Evolutionary conservation across 2,888 invertebrate genomes (phyloP).

Genomic region (Pogonocherus hispidulus): DNA sequence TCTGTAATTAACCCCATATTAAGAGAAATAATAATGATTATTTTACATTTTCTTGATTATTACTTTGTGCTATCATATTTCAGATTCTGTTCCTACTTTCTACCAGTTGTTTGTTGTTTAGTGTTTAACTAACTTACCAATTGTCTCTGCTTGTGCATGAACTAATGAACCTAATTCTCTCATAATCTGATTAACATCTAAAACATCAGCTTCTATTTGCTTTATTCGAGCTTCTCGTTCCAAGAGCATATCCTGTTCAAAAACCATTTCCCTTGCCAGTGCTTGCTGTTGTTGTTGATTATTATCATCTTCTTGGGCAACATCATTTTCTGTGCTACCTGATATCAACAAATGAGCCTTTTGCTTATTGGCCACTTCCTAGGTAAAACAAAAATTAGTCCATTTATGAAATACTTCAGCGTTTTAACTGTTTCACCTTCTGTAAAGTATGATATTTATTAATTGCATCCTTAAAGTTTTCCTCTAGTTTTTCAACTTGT

Average conservation of each 20-base stretch:
- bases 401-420: not conserved
- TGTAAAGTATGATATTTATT: conserved; percentile 80
- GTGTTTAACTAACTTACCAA: conserved; percentile 78
- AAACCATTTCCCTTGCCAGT: conserved; percentile 76
- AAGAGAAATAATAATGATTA: too few relatives aligned
- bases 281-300: conserved; percentile 67
- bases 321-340: conserved; percentile 62
- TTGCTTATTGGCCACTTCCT: conserved; percentile 79
- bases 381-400: conserved; percentile 40
- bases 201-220: conserved; percentile 84
- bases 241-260: conserved; percentile 83
- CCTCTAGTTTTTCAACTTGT: conserved; percentile 86
- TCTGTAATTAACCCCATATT: too few relatives aligned
- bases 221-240: conserved; percentile 86
- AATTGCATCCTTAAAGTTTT: conserved; percentile 85
- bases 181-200: conserved; percentile 90
- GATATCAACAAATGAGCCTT: conserved; percentile 72
- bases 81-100: too few relatives aligned
- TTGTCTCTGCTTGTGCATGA: conserved; percentile 78
- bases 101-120: too few relatives aligned
- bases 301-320: conserved; percentile 62
- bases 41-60: too few relatives aligned
- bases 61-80: too few relatives aligned
- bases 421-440: conserved; percentile 75
- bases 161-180: conserved; percentile 80